phyloP scores from a whole-genome alignment of 2,113 vertebrate species.

The Anhinga anhinga region DNA sequence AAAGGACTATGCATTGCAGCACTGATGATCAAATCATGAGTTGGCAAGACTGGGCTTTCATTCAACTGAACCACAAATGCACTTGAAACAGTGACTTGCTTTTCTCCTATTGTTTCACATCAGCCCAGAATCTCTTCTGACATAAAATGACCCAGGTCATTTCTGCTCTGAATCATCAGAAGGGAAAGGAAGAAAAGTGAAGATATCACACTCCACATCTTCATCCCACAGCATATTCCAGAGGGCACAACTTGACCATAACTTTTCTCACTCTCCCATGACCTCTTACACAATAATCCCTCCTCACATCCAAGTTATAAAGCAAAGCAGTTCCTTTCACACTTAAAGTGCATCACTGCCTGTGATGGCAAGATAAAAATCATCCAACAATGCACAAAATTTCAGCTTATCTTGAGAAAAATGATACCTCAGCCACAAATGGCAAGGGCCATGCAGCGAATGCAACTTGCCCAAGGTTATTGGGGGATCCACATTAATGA shows the following conservation, averaged over 20 bases:
- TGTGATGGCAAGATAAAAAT: slow-evolving; percentile 67
- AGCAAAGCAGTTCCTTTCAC: slow-evolving; percentile 55
- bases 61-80: slow-evolving; percentile 48
- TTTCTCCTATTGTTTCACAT: slow-evolving; percentile 46
- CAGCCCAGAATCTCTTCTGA: slow-evolving; percentile 39
- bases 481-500: not conserved
- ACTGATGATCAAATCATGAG: slow-evolving; percentile 57
- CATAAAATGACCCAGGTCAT: slow-evolving; percentile 43
- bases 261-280: slow-evolving; percentile 63
- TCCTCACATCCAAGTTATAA: not conserved
- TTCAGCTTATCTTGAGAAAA: slow-evolving; percentile 71
- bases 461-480: not conserved
- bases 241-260: not conserved
- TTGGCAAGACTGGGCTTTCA: slow-evolving; percentile 38
- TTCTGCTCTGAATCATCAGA: slow-evolving; percentile 63
- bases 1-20: not conserved
- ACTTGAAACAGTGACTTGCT: slow-evolving; percentile 18
- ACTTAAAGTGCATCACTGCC: not conserved
- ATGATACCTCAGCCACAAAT: slow-evolving; percentile 44
- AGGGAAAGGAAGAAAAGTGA: slow-evolving; percentile 6
- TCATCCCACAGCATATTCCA: slow-evolving; percentile 3
- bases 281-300: slow-evolving; percentile 65
- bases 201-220: slow-evolving; percentile 23
- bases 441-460: not conserved
- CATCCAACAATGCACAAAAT: slow-evolving; percentile 40